Base-by-base conservation (phyloP, 2,888 invertebrate species). In the Thymelicus sylvestris region DNA sequence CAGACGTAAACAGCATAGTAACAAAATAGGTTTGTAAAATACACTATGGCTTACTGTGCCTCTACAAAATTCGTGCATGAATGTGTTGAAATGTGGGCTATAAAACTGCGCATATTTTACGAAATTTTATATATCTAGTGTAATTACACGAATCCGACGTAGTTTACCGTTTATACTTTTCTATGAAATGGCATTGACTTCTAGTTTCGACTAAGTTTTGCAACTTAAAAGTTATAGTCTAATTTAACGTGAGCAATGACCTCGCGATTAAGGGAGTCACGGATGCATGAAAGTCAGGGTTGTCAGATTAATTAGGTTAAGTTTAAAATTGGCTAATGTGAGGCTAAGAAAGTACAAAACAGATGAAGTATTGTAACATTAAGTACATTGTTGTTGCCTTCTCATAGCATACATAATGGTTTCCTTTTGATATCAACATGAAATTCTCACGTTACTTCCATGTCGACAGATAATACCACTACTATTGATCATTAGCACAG, bases 121-220 rank as follows among this genome's bases (percentile, higher is more conserved):
- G 87, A 87, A 90, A 91, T 78, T 82, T 81, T 81, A 85, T 84
- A 65, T 52, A 82, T 81, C 81, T 79, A 77, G 79, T 80, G 78
- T 84, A 87, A 38, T 31, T 57, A 57, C 57, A 38, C 57, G 31
- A 57, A 38, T 38, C 76, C 81, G 80, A 84, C 86, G 83, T 88
- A 83, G 81, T 80, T 83, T 79, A 76, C 81, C 79, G 81, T 41
- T 82, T 80, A 79, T 78, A 81, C 81, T 85, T 88, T 86, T 85
- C 85, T 85, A 85, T 84, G 78, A 71, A 77, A 76, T 86, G 89
- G 86, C 90, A 89, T 91, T 90, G 91, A 89, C 83, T 86, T 86
- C 85, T 78, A 75, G 66, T 74, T 68, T 74, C 64, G 39, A 13
- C 24, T 31, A 50, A 59, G 71, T 73, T 74, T 64, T 70, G 66